Conservation (phyloP, 2,113 vertebrate species). For the Pycnonotus jocosus region DNA sequence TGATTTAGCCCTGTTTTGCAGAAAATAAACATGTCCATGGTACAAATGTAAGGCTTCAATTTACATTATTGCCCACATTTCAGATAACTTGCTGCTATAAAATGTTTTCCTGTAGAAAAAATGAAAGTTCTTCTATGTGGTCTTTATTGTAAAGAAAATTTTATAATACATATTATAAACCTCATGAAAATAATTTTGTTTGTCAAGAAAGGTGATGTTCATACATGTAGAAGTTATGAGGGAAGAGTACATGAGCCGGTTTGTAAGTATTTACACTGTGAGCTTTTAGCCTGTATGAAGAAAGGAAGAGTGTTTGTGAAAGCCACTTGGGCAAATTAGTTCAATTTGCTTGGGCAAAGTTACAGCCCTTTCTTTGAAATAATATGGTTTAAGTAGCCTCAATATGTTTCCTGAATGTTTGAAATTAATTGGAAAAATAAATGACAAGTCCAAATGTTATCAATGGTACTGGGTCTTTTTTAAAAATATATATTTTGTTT, state of each 20-base stretch:
- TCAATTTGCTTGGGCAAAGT: constrained; percentile 19
- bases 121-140: background rate
- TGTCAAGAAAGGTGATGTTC: background rate
- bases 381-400: constrained; percentile 31
- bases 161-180: background rate
- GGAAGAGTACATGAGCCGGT: background rate
- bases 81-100: background rate
- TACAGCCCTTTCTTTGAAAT: constrained; percentile 33
- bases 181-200: background rate
- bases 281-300: too few relatives aligned
- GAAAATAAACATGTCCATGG: background rate
- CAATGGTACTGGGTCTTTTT: background rate
- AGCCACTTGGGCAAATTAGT: background rate
- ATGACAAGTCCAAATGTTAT: background rate
- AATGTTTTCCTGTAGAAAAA: background rate
- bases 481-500: background rate
- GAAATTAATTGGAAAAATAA: constrained; percentile 50
- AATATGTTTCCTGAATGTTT: constrained; percentile 17
- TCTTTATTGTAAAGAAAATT: background rate
- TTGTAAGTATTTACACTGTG: background rate
- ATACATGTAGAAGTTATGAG: background rate
- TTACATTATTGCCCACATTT: background rate
- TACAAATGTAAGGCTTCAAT: background rate
- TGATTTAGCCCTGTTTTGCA: background rate
- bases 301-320: too few relatives aligned